Conservation (phyloP, 2,113 vertebrate species). For the Orycteropus afer region DNA sequence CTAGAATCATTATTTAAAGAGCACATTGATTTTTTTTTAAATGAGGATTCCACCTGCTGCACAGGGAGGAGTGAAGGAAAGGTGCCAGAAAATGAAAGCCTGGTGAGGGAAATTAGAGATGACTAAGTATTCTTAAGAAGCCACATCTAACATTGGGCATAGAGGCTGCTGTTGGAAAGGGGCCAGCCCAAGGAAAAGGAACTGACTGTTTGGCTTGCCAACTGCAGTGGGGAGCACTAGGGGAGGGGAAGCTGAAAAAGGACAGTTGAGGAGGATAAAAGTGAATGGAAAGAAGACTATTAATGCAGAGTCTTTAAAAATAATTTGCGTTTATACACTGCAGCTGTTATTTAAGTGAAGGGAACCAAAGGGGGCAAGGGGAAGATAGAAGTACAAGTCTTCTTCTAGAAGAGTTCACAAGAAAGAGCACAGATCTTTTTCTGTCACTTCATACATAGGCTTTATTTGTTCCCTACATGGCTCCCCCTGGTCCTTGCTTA, state of each 20-base stretch:
- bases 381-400: conserved; percentile 35
- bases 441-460: conserved; percentile 18
- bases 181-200: conserved; percentile 46
- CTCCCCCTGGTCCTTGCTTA: neutral
- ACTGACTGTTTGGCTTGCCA: conserved; percentile 67
- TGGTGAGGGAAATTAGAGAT: conserved; percentile 37
- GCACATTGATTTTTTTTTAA: neutral
- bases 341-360: conserved; percentile 69
- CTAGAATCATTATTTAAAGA: conserved; percentile 60
- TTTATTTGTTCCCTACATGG: conserved; percentile 38
- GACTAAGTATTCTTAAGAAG: conserved; percentile 59
- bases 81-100: conserved; percentile 48
- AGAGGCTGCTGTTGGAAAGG: neutral
- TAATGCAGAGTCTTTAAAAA: conserved; percentile 67
- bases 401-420: conserved; percentile 29
- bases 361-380: neutral
- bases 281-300: conserved; percentile 66
- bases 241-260: conserved; percentile 56
- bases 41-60: conserved; percentile 53
- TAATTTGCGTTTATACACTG: conserved; percentile 58
- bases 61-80: conserved; percentile 49
- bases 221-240: conserved; percentile 44
- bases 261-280: conserved; percentile 44
- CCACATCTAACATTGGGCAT: conserved; percentile 39
- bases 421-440: conserved; percentile 51